A percentile compares a stretch with the other conserved stretches of the same genome.
Conservation (phyloP, 2,113 vertebrate species). For the Nicator chloris region DNA sequence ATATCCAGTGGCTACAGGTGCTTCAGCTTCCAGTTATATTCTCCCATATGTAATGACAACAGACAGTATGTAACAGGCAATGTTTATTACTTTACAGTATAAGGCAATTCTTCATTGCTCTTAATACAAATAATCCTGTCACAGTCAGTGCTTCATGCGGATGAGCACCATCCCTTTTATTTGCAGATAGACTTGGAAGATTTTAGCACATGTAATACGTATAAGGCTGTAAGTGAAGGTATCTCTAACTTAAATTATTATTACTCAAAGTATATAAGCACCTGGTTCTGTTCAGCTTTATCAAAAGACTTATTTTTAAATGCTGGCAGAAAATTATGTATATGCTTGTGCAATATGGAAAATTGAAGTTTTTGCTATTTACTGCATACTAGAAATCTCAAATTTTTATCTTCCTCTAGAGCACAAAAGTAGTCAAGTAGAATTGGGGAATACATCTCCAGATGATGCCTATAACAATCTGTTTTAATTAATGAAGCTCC, state of each 20-base stretch:
- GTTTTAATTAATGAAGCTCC: constrained; percentile 74
- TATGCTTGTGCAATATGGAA: neutral
- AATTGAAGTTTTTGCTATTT: neutral
- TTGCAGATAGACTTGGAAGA: neutral
- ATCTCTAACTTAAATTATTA: neutral
- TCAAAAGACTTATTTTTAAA: neutral
- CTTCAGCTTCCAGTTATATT: neutral
- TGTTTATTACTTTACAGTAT: neutral
- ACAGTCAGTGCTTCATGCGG: neutral
- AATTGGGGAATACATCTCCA: constrained; percentile 79
- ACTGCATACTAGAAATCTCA: neutral
- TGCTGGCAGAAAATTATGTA: neutral
- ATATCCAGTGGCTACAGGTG: neutral
- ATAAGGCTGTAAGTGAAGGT: neutral
- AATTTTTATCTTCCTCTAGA: constrained; percentile 41
- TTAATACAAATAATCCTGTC: neutral
- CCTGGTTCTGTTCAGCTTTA: neutral
- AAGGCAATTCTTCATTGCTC: neutral
- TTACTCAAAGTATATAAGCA: neutral
- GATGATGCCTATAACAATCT: constrained; percentile 78
- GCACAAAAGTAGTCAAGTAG: constrained; percentile 42
- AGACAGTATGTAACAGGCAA: neutral
- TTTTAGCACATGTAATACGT: neutral
- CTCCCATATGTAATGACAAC: neutral
- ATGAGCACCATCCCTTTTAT: neutral